phyloP scores from a whole-genome alignment of 2,888 invertebrate species.

The Cheilosia variabilis region DNA sequence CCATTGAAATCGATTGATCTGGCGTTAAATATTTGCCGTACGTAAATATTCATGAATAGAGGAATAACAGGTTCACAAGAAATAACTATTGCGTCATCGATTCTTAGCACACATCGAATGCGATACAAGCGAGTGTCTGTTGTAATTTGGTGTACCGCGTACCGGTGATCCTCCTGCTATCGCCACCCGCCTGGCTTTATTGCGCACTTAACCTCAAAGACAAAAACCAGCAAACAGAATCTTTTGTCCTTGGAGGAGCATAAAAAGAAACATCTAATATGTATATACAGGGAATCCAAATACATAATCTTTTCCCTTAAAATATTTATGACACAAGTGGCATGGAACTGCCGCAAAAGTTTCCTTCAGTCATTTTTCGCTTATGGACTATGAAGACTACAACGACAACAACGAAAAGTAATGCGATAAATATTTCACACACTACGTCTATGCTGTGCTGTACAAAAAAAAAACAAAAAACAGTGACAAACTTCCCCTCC shows the following conservation, averaged over 20 bases:
- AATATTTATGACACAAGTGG: slow-evolving; percentile 53
- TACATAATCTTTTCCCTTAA: slow-evolving; percentile 45
- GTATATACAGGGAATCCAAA: slow-evolving; percentile 12
- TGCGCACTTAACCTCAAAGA: slow-evolving; percentile 20
- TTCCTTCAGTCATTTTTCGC: background rate
- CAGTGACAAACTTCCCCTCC: background rate
- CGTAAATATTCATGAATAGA: slow-evolving; percentile 37
- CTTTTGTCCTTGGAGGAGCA: slow-evolving; percentile 36
- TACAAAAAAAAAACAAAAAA: no score
- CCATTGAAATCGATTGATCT: slow-evolving; percentile 17
- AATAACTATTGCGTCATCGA: slow-evolving; percentile 51
- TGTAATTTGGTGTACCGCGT: slow-evolving; percentile 10
- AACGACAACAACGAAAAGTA: slow-evolving; percentile 2
- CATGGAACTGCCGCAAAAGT: slow-evolving; percentile 31
- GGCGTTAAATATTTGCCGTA: slow-evolving; percentile 39
- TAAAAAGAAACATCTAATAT: slow-evolving; percentile 13
- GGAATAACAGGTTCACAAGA: slow-evolving; percentile 16
- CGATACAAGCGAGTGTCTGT: slow-evolving; percentile 13
- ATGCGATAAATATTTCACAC: slow-evolving; percentile 23
- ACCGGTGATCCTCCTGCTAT: background rate
- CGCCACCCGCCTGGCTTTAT: slow-evolving; percentile 3
- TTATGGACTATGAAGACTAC: background rate
- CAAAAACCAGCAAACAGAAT: background rate
- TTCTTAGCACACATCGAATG: slow-evolving; percentile 18
- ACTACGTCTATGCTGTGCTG: background rate